Base-by-base conservation (phyloP, 2,113 vertebrate genomes). In the Gasterosteus nipponicus region DNA sequence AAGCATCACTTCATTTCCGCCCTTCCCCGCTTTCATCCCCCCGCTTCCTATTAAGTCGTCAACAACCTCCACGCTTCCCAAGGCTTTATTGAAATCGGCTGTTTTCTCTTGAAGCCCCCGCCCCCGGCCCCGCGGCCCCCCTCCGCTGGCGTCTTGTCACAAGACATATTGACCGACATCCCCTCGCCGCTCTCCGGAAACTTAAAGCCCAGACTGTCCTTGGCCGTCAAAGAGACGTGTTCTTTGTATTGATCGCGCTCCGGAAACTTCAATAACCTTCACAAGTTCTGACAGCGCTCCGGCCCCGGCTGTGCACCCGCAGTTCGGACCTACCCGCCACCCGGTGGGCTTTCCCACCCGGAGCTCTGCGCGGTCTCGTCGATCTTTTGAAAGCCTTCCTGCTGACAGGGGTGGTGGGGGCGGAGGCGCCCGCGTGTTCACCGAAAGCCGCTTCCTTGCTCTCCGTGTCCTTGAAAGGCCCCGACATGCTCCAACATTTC, bases 181-280 rank as follows among this genome's bases (percentile, higher is more conserved):
- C 71, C 71, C 81, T 83, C 14, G 58, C 71, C 67, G 82, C 74
- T 67, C 56, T 75, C 73, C 86, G 80, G 76, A 83, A 80, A 80
- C 80, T 86, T 39, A 53, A 87, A 89, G 76, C 66, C 85, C 63
- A 80, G 77, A 82, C 74, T 77, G 88, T 86, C 87, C 88, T 89
- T 89, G 82, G 86, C 69, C 51, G 16, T 80, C 76, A 82, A 84
- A 89, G 75, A 85, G 68, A 83, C 35, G 75, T 65, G 71, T 80
- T 83, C 75, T 79, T 76, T 84, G 74, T 86, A 91, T 92, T 82
- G 90, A 92, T 86, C 69, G 69, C 69, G 77, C 77, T 87, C 81
- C 80, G 77, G 77, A 88, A 89, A 90, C 80, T 89, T 89, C 89
- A 91, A 87, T 83, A 89, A 87, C 89, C 85, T 87, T 86, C 81